Evolutionary conservation across 2,888 invertebrate species (phyloP), one percentile per base, ranked within the genome.

Genomic region (Iphiclides podalirius): DNA sequence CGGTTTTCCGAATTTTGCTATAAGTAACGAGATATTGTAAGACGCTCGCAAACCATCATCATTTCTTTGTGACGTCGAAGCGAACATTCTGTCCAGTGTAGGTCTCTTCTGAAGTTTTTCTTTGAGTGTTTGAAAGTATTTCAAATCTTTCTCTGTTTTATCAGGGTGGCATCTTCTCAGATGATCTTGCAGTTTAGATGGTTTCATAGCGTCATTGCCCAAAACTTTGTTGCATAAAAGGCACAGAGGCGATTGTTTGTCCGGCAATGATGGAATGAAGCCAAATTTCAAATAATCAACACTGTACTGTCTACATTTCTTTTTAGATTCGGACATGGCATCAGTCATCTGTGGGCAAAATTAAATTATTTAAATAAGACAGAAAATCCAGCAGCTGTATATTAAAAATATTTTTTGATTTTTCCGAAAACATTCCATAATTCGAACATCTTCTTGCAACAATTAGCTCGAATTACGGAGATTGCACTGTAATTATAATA

Each of bases 1-100:
- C 33, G 52, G 45, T 47, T 47, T 52, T 59, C 58, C 65, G 20
- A 58, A 60, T 63, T 54, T 52, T 33, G 52, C 52, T 47, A 52
- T 52, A 37, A 53, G 47, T n/a, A n/a, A n/a, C n/a, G n/a, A n/a
- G n/a, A n/a, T n/a, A n/a, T n/a, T n/a, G n/a, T n/a, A n/a, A n/a
- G n/a, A n/a, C n/a, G n/a, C n/a, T n/a, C n/a, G n/a, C n/a, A n/a
- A n/a, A n/a, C n/a, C n/a, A n/a, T n/a, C n/a, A n/a, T n/a, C n/a
- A n/a, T n/a, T n/a, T n/a, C n/a, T n/a, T n/a, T n/a, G n/a, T 42
- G 52, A 52, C 9, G 52, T 49, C 35, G 48, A 55, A 53, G 47
- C 44, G 45, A 52, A 55, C 44, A 50, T 47, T 33, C 47, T 54
- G 34, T 49, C 17, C 40, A 52, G 20, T 33, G 45, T 52, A 33